Evolutionary conservation across 2,888 invertebrate species (phyloP).

Genomic region (Linyphia triangularis): DNA sequence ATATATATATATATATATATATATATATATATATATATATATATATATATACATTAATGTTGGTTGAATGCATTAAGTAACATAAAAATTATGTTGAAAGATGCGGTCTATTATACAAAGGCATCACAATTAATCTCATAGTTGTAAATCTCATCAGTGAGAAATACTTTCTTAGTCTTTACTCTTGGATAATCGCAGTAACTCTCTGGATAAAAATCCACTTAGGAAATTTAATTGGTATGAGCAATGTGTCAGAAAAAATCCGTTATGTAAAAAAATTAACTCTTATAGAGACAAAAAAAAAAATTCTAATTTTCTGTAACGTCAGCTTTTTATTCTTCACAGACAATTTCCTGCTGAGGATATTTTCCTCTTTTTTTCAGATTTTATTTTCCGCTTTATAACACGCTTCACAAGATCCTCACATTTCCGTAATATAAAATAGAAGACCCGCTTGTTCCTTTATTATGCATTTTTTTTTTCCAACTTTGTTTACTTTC

Average conservation of each 20-base stretch:
- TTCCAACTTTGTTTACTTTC: not conserved
- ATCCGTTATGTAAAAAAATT: not conserved
- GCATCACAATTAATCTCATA: not conserved
- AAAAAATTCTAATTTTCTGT: slow-evolving; percentile 46
- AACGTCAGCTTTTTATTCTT: slow-evolving; percentile 62
- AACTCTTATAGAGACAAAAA: not conserved
- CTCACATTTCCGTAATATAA: not conserved
- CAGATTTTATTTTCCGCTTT: not conserved
- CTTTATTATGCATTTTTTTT: not conserved
- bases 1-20: too few species aligned
- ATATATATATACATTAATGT: too few species aligned
- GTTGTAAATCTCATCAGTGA: slow-evolving; percentile 47
- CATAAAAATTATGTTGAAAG: slow-evolving; percentile 6
- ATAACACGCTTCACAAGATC: not conserved
- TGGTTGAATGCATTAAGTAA: slow-evolving; percentile 8
- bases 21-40: too few species aligned
- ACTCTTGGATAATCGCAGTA: slow-evolving; percentile 49
- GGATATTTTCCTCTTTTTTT: slow-evolving; percentile 29
- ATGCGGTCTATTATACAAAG: slow-evolving; percentile 21
- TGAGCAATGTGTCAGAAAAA: slow-evolving; percentile 10
- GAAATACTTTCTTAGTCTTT: slow-evolving; percentile 48
- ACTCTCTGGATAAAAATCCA: slow-evolving; percentile 53
- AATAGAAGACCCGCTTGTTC: slow-evolving; percentile 27
- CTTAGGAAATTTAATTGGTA: slow-evolving; percentile 63
- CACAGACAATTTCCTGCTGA: slow-evolving; percentile 39